Evolutionary conservation across 2,888 invertebrate genomes (phyloP).

Genomic region (Pammene aurita): DNA sequence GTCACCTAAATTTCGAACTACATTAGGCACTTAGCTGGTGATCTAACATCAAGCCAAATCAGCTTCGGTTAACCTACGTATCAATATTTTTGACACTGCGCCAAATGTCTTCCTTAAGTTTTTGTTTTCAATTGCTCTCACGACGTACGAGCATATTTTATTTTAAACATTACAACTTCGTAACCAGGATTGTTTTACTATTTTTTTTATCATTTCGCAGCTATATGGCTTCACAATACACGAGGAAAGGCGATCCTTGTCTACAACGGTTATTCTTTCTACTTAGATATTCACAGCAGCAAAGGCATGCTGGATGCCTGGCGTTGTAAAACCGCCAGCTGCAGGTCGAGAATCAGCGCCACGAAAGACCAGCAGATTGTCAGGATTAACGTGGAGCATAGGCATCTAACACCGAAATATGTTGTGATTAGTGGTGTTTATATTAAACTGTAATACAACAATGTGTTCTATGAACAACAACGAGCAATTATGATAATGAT

Average conservation of each 20-base stretch:
- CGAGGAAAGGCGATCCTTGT: neutral
- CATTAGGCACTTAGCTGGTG: too few relatives aligned
- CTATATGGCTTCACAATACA: neutral
- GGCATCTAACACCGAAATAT: neutral
- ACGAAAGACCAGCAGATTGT: neutral
- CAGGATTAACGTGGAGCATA: neutral
- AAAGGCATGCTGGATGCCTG: neutral
- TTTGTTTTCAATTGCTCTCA: too few relatives aligned
- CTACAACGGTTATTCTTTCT: conserved; percentile 14
- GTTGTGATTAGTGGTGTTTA: neutral
- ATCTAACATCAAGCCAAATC: too few relatives aligned
- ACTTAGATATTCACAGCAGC: conserved; percentile 6
- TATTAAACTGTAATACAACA: neutral
- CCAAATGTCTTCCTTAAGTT: too few relatives aligned
- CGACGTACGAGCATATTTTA: too few relatives aligned
- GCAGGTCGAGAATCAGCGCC: neutral
- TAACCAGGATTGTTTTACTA: too few relatives aligned
- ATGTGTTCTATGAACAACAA: too few relatives aligned
- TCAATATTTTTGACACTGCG: too few relatives aligned
- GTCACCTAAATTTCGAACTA: too few relatives aligned
- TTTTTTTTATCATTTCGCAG: neutral
- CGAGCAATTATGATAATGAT: too few relatives aligned
- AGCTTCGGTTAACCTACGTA: too few relatives aligned
- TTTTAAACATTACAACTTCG: too few relatives aligned
- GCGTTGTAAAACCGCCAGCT: neutral